Base-by-base conservation (phyloP, 2,888 invertebrate genomes). In the Lepidonotus clava region DNA sequence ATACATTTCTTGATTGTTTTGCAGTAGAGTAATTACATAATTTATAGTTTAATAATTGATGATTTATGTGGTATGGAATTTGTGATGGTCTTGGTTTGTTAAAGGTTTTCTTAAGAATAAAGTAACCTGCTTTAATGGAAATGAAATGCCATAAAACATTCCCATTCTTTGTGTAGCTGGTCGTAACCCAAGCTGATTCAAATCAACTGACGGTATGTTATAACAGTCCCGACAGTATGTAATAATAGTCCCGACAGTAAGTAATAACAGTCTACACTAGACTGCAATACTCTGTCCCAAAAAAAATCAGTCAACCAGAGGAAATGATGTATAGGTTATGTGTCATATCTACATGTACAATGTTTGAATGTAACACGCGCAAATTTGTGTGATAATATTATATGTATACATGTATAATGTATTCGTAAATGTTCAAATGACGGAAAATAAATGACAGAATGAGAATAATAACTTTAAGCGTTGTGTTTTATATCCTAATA, bases 341-440 rank as follows among this genome's bases (percentile, higher is more conserved):
- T 38, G 71, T 71, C 71, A 71, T 36, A 71, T 71, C 71, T 71
- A 71, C 38, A 71, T 34, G 71, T 71, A 34, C 34, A 36, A 11
- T 71, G 71, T 71, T 38, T 21, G 14, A 34, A n/a, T n/a, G 36
- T 34, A 71, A 34, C 34, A 71, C 71, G 71, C 36, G 71, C 71
- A 71, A 71, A 71, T 71, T 8, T 71, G 71, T 34, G 71, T 71
- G 71, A 71, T 71, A 71, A 18, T 71, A 71, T n/a, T 34, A 71
- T 71, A 71, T 71, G 34, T 71, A 38, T 71, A 71, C 71, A 71
- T 71, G 71, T 71, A 71, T 21, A 38, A 71, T 71, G 71, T 71
- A 71, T 71, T 34, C 71, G 71, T 71, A 71, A 71, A 71, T 71
- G 71, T 71, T 71, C 38, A 71, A 71, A 71, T 4, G 32, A 66